Base-by-base conservation (phyloP, 2,888 invertebrate species). In the Drosophila trichaetosa region DNA sequence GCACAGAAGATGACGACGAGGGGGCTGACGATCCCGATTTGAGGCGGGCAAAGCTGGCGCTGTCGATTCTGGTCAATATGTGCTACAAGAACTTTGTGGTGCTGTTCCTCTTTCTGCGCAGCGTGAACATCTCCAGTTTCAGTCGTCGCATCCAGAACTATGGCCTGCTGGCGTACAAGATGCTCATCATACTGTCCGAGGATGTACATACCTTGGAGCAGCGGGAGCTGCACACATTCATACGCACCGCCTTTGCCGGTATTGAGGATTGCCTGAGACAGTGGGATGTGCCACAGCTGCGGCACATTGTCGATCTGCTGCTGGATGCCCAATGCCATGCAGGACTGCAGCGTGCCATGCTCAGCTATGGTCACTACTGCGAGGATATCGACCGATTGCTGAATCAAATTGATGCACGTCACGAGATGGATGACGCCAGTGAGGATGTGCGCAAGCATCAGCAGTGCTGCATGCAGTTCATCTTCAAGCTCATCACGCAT, bases 71-170 rank as follows among this genome's bases (percentile, higher is more conserved):
- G 0, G 96, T 96, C 0, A 97, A 97, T 93, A 93, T 97, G 4
- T 97, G 97, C 91, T 96, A 96, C 88, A 96, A 96, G 78, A 97
- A 97, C 91, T 93, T 96, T 68, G 95, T 96, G 0, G 96, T 96
- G 0, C 94, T 96, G 46, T 96, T 96, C 86, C 95, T 96, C 0
- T 93, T 97, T 36, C 95, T 96, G 94, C 94, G 96, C 73, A 95
- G 95, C 8, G 95, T 96, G 0, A 96, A 97, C 61, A 89, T 92
- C 11, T 91, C 92, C 7, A 90, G 83, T 38, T 93, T 93, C 42
- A 91, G 91, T 34, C 77, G 89, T 0, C 88, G 89, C 57, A 93
- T 93, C 40, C 91, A 91, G 56, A 80, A 86, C 42, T 92, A 86
- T 65, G 93, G 93, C 29, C 84, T 92, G 58, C 63, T 93, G 71